These are phyloP conservation scores for Onychostoma macrolepis DNA, from an alignment of 2,113 vertebrate species.

Conservation along the genomic window DNA sequence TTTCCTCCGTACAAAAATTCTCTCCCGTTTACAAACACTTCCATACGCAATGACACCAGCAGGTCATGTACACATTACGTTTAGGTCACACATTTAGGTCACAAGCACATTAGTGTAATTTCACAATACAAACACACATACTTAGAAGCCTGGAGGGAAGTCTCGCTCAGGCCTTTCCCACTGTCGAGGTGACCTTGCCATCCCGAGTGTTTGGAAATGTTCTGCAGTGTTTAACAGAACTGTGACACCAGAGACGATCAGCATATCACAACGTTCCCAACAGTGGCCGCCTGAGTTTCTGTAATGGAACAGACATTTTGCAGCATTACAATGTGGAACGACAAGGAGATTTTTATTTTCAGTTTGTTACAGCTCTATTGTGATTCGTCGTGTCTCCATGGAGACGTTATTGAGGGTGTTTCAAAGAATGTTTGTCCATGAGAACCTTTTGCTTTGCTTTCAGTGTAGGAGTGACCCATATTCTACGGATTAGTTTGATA, in stretches of 20 bases:
- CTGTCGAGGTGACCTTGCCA: conserved; percentile 57
- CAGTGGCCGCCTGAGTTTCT: neutral
- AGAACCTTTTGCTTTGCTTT: conserved; percentile 29
- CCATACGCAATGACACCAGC: conserved; percentile 38
- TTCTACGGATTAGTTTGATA: conserved; percentile 45
- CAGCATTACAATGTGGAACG: neutral
- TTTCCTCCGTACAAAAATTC: conserved; percentile 36
- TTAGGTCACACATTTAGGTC: conserved; percentile 40
- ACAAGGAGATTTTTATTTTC: conserved; percentile 18
- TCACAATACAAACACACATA: conserved; percentile 46
- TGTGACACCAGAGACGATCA: conserved; percentile 36
- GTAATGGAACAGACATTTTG: conserved; percentile 23
- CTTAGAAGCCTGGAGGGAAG: conserved; percentile 13
- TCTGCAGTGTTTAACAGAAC: conserved; percentile 37
- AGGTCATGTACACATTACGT: conserved; percentile 22
- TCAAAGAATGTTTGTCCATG: neutral
- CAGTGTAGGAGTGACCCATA: conserved; percentile 32
- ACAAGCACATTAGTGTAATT: neutral
- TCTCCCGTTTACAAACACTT: conserved; percentile 27
- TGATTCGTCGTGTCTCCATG: conserved; percentile 13
- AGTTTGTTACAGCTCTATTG: conserved; percentile 1
- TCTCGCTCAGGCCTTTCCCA: conserved; percentile 22
- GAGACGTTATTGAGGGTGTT: neutral
- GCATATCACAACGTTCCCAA: conserved; percentile 46
- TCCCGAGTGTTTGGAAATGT: conserved; percentile 23